Percentiles rank a stretch among this genome's conserved stretches.
Conservation (phyloP, 2,888 invertebrate genomes). For the Scaptomyza reducta region DNA sequence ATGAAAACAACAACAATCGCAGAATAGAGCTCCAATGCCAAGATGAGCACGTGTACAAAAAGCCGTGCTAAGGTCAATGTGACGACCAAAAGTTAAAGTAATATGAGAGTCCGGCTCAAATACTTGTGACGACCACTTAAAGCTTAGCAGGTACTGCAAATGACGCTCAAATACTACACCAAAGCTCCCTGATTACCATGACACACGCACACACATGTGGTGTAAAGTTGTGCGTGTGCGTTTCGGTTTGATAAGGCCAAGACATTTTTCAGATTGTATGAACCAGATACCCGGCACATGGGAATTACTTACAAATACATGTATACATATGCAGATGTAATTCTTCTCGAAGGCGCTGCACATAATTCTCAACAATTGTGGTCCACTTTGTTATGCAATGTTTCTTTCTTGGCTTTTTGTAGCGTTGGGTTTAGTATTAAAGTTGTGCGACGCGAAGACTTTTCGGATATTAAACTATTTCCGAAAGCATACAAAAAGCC, state of each 20-base stretch:
- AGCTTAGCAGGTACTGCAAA: slow-evolving; percentile 56
- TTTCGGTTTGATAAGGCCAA: slow-evolving; percentile 24
- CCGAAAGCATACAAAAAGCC: slow-evolving; percentile 79
- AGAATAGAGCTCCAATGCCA: slow-evolving; percentile 45
- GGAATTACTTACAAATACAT: slow-evolving; percentile 16
- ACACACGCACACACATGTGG: slow-evolving; percentile 10
- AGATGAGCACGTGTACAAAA: slow-evolving; percentile 49
- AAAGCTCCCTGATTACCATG: slow-evolving; percentile 66
- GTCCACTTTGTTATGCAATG: slow-evolving; percentile 48
- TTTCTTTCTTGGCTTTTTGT: slow-evolving; percentile 38
- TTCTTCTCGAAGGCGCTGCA: slow-evolving; percentile 22
- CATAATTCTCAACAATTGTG: slow-evolving; percentile 47
- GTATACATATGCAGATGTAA: slow-evolving; percentile 47
- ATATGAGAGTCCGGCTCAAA: slow-evolving; percentile 42
- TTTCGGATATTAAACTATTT: slow-evolving; percentile 81
- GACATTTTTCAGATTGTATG: slow-evolving; percentile 58
- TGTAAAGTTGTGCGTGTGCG: neutral
- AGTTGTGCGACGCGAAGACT: slow-evolving; percentile 48
- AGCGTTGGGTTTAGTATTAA: slow-evolving; percentile 45
- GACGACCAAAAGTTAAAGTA: slow-evolving; percentile 38
- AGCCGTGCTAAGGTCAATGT: slow-evolving; percentile 52
- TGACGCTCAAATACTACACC: slow-evolving; percentile 52
- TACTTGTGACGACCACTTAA: slow-evolving; percentile 64
- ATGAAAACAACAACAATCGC: slow-evolving; percentile 52
- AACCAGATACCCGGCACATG: slow-evolving; percentile 12